A percentile compares a stretch with the other conserved stretches of the same genome.
Conservation (phyloP, 1,140 invertebrate species). For the Linepithema humile region DNA sequence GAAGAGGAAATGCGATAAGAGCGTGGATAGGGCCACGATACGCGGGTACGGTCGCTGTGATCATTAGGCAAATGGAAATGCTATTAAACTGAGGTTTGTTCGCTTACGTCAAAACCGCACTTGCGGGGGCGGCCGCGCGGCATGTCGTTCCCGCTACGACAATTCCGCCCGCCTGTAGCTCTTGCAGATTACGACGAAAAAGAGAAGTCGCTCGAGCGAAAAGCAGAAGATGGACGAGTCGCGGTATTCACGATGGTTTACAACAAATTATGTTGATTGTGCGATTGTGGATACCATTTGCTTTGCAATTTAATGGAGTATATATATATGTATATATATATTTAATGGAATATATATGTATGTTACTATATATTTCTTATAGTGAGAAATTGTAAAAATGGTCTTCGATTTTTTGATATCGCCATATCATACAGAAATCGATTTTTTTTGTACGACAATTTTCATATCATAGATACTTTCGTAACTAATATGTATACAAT, state of each 20-base stretch:
- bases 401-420: neutral
- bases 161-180: constrained; percentile 9
- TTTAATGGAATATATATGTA: too few relatives aligned
- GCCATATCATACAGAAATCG: neutral
- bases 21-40: constrained; percentile 70
- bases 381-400: neutral
- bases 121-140: constrained; percentile 66
- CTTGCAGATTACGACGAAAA: constrained; percentile 65
- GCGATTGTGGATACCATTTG: neutral
- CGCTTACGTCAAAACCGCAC: constrained; percentile 75
- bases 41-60: constrained; percentile 68
- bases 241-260: neutral
- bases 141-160: constrained; percentile 28
- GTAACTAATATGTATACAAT: too few relatives aligned
- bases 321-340: neutral
- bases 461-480: neutral
- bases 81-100: constrained; percentile 75
- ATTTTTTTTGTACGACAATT: neutral
- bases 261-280: constrained; percentile 3
- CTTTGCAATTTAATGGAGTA: neutral
- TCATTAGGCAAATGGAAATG: constrained; percentile 82
- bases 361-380: too few relatives aligned
- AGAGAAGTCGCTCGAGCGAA: constrained; percentile 48
- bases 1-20: constrained; percentile 83
- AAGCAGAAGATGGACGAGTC: constrained; percentile 43